Evolutionary conservation across 2,113 vertebrate genomes (phyloP).

Genomic region (Helogale parvula): DNA sequence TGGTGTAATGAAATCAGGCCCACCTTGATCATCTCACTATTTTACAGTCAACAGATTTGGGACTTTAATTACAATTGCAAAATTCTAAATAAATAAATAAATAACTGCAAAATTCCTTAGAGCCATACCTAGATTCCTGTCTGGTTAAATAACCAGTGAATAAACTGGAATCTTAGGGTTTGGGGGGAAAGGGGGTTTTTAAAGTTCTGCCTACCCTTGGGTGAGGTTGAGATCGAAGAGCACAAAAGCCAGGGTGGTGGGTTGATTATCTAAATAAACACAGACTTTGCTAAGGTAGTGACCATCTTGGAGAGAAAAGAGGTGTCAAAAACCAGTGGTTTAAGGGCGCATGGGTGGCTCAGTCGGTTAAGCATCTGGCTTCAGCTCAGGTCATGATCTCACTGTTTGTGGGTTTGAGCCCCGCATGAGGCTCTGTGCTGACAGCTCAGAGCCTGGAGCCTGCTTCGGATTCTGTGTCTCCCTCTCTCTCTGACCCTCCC

Average conservation of each 20-base stretch:
- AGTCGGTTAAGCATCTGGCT: no score
- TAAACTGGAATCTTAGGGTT: not conserved
- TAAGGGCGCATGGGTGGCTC: not conserved
- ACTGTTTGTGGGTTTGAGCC: no score
- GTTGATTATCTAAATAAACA: not conserved
- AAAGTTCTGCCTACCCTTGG: not conserved
- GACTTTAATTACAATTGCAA: not conserved
- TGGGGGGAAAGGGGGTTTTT: not conserved
- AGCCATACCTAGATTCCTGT: not conserved
- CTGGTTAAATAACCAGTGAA: not conserved
- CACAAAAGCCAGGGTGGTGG: not conserved
- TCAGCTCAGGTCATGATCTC: no score
- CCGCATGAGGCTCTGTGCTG: no score
- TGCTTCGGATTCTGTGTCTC: no score
- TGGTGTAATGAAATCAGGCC: not conserved
- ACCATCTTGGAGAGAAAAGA: not conserved
- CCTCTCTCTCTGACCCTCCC: no score
- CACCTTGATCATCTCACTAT: not conserved
- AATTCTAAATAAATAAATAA: not conserved
- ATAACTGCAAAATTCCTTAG: not conserved
- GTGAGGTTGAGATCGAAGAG: not conserved
- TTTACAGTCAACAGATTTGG: not conserved
- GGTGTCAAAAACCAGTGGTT: not conserved
- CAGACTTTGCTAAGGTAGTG: not conserved
- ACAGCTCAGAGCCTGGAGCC: no score